Base-by-base conservation (phyloP, 2,113 vertebrate genomes). In the Syngnathus scovelli region DNA sequence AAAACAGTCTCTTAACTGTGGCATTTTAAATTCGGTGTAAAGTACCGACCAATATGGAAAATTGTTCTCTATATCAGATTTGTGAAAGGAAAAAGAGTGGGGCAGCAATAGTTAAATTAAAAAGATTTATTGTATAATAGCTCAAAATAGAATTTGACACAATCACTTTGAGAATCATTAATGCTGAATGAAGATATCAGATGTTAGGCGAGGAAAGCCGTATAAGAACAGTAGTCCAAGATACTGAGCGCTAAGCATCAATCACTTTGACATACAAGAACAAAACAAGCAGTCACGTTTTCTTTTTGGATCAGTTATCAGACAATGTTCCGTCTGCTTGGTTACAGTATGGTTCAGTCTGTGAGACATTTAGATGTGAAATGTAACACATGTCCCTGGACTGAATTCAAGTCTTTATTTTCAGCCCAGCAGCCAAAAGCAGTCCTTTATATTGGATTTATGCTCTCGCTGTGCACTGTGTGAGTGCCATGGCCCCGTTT, bases 121-220 rank as follows among this genome's bases (percentile, higher is more conserved):
- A 81, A 79, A 71, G 56, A 52, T 77, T 84, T 58, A 82, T 84
- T 75, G 64, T 78, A 71, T 70, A 81, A 81, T 80, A 80, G 78
- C 60, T 87, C 64, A 86, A 86, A 87, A 82, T 80, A 85, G 80
- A 86, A 78, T 87, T 83, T 70, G 77, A 78, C 83, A 80, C 85
- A 78, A 77, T 80, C 65, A 84, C 80, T 80, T 85, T 66, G 73
- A 77, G 51, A 75, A 80, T 72, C 82, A 71, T 73, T 70, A 73
- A 80, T 76, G 74, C 72, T 80, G 49, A 83, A 78, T 83, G 71
- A 79, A 41, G 72, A 44, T 58, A 64, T 77, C 80, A 38, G 69
- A 49, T 58, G 67, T 78, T 80, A 66, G 67, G 69, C 48, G 15
- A 54, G 62, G 56, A 61, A 64, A 72, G 54, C 74, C 65, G 61